Evolutionary conservation across 2,888 invertebrate species (phyloP), one percentile per base, ranked within the genome.

Genomic region (Pheosia tremula): DNA sequence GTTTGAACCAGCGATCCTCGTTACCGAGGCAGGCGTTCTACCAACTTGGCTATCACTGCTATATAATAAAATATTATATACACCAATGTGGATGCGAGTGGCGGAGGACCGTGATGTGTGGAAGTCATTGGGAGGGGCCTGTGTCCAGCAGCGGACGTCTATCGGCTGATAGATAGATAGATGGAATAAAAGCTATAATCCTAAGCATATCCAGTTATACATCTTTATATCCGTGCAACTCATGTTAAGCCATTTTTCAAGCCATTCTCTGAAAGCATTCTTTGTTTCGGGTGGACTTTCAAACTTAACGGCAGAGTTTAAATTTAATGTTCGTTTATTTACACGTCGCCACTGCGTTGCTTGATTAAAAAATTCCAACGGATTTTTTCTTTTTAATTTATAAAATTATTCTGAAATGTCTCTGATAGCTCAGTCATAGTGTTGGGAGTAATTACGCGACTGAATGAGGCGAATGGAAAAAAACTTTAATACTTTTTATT

Each of bases 201-300:
- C 41, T 41, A 41, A 49, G 49, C 65, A 38, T 49, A 60, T 81
- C 78, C 56, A 79, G 75, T 11, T 37, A 24, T 24, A 24, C 8
- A 6, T 13, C 38, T 54, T 1, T 59, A 66, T 5, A 64, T 71
- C 71, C 10, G 4, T 38, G 63, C 5, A 36, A 58, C 64, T 59
- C 62, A 66, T 73, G 74, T 67, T 69, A 77, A 76, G 74, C 77
- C 74, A 80, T 80, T 82, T 82, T 81, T 82, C 78, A 82, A 75
- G 72, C 72, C 63, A 77, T 78, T 82, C 75, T 68, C 74, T 82
- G 72, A 80, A 77, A 76, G 75, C 76, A 70, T 78, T 79, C 80
- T 82, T 83, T 82, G 83, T 81, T 78, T 78, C 65, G 63, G 64
- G 69, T 60, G 63, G 67, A 68, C 71, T 74, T 72, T 73, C 66